Base-by-base conservation (phyloP, 35 echinoderm and acorn worm species). In the Diadema setosum region DNA sequence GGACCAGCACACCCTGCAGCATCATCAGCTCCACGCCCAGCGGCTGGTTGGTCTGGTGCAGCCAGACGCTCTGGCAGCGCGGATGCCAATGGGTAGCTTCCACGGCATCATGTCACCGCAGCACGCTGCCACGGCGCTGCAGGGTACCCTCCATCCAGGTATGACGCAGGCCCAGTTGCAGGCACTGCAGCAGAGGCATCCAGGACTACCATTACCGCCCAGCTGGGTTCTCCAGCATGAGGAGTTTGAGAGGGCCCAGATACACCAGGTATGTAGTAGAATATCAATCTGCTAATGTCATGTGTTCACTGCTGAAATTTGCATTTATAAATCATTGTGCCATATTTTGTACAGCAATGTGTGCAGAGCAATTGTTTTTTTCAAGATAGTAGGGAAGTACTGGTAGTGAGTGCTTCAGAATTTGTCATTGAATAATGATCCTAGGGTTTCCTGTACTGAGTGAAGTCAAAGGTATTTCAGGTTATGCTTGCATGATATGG, bases 1-100 rank as follows among this genome's bases (percentile, higher is more conserved):
- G 63, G 87, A 93, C 46, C 90, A 92, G 45, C 91, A 93, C 27
- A 46, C 76, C n/a, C 82, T 89, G 48, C 90, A 82, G 45, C n/a
- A n/a, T n/a, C 60, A 23, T 9, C 83, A 39, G 32, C 73, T 43
- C 50, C 87, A 61, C 48, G 56, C 80, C 18, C 88, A 83, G 56
- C 81, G 52, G 18, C 17, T 58, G 37, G 59, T 61, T 39, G 50
- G 36, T 30, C 26, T 85, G 15, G 36, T 41, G 21, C 83, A 41
- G 35, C 59, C 83, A 34, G 52, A 27, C 48, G 32, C 36, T 65
- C 39, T 42, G 36, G 27, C 52, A 5, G 44, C 20, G 58, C 35
- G 61, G 17, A 29, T 23, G 3, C 20, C 65, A 42, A 42, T 34
- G 4, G 50, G 29, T 27, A 27, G 59, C 18, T 5, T 61, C 26